A percentile compares a stretch with the other conserved stretches of the same genome.
These are phyloP conservation scores for Puntigrus tetrazona DNA, from an alignment of 2,113 vertebrate species.

Conservation along the genomic window DNA sequence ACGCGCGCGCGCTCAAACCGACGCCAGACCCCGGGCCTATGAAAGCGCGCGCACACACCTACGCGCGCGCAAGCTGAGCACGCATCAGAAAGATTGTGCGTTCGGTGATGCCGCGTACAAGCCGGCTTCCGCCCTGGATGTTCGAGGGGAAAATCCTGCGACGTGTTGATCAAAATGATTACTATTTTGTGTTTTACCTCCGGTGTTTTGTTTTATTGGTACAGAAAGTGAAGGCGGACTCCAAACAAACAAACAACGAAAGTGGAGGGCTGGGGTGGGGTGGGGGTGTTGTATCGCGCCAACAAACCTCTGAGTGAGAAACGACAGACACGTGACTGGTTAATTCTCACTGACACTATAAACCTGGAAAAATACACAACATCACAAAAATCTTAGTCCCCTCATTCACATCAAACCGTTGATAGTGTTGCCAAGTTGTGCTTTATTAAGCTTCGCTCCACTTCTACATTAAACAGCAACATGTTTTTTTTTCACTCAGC, in stretches of 20 bases:
- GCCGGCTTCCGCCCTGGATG: background rate
- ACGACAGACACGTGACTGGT: slow-evolving; percentile 37
- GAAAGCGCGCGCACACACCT: background rate
- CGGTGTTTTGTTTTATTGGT: slow-evolving; percentile 32
- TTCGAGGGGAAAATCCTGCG: background rate
- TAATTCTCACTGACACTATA: slow-evolving; percentile 16
- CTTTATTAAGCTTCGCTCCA: slow-evolving; percentile 45
- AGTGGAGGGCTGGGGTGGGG: background rate
- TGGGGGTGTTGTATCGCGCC: slow-evolving; percentile 22
- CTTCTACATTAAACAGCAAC: slow-evolving; percentile 41
- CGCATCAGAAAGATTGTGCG: background rate
- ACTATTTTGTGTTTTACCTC: slow-evolving; percentile 23
- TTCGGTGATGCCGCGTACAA: background rate
- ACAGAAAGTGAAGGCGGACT: slow-evolving; percentile 40
- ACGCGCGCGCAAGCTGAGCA: background rate
- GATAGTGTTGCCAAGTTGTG: slow-evolving; percentile 50
- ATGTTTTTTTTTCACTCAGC: slow-evolving; percentile 34
- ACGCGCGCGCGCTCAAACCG: slow-evolving; percentile 7
- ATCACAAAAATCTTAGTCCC: slow-evolving; percentile 4
- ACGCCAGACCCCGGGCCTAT: slow-evolving; percentile 26
- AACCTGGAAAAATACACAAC: slow-evolving; percentile 34
- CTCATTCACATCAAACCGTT: slow-evolving; percentile 26
- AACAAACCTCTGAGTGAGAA: slow-evolving; percentile 19
- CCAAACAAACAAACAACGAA: slow-evolving; percentile 29
- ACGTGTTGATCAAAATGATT: slow-evolving; percentile 9